These are phyloP conservation scores for Drosophila anceps DNA, from an alignment of 2,888 invertebrate genomes.

Conservation along the genomic window DNA sequence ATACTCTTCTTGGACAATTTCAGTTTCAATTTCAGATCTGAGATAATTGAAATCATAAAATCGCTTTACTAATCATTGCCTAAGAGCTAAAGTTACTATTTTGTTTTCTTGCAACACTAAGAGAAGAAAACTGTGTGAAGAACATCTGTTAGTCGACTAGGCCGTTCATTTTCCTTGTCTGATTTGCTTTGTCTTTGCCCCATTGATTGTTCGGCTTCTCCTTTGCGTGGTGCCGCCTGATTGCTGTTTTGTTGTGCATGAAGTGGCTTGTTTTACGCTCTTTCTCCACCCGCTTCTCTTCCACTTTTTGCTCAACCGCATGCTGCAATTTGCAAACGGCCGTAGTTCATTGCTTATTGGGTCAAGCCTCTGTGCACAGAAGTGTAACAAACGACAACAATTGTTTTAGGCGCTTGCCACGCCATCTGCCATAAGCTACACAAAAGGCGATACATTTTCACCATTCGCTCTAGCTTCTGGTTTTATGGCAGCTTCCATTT, in stretches of 20 bases:
- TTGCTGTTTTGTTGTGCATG: slow-evolving; percentile 51
- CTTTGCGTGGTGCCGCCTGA: slow-evolving; percentile 33
- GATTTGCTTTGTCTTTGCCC: not conserved
- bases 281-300: slow-evolving; percentile 3
- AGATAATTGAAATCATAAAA: too few relatives aligned
- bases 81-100: too few relatives aligned
- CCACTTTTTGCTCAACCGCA: not conserved
- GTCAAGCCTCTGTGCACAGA: slow-evolving; percentile 64
- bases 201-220: slow-evolving; percentile 7
- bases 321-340: slow-evolving; percentile 11
- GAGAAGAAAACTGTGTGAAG: not conserved
- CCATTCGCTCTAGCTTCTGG: slow-evolving; percentile 22
- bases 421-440: slow-evolving; percentile 6
- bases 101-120: too few relatives aligned
- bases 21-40: too few relatives aligned
- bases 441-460: slow-evolving; percentile 22
- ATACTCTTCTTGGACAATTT: too few relatives aligned
- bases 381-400: slow-evolving; percentile 68
- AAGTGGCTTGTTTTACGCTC: slow-evolving; percentile 54
- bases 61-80: too few relatives aligned
- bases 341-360: slow-evolving; percentile 65
- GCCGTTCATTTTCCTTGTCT: not conserved
- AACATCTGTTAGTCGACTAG: not conserved
- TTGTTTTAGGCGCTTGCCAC: slow-evolving; percentile 57
- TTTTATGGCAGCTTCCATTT: slow-evolving; percentile 17